Evolutionary conservation across 1,140 invertebrate genomes (phyloP).

Genomic region (Drosophila suzukii): DNA sequence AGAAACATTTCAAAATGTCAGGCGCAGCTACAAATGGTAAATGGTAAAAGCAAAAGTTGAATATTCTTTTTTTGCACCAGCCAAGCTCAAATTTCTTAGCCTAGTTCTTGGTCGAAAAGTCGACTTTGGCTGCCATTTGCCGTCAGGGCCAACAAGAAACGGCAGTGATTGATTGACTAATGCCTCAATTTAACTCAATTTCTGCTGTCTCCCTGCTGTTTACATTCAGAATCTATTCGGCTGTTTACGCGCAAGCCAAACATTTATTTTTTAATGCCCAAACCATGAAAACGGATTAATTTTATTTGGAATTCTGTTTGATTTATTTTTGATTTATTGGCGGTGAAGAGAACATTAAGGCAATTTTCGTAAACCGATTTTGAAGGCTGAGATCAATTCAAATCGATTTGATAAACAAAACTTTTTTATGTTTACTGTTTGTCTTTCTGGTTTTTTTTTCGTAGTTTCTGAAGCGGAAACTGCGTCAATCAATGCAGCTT

Average conservation of each 20-base stretch:
- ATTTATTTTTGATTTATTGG: conserved; percentile 66
- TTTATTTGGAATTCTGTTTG: conserved; percentile 62
- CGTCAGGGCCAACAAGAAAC: conserved; percentile 15
- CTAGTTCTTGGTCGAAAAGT: conserved; percentile 22
- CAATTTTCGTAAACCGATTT: conserved; percentile 23
- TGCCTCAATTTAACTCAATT: conserved; percentile 38
- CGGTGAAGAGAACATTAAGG: conserved; percentile 26
- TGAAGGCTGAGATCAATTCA: conserved; percentile 33
- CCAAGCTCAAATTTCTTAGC: conserved; percentile 42
- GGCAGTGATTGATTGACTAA: conserved; percentile 49
- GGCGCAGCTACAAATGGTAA: conserved; percentile 66
- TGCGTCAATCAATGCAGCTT: conserved; percentile 24
- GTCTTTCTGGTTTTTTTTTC: conserved; percentile 58
- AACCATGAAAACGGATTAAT: conserved; percentile 69
- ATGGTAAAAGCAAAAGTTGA: conserved; percentile 53
- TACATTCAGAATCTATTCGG: conserved; percentile 57
- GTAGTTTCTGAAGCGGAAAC: conserved; percentile 41
- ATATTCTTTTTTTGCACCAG: conserved; percentile 9
- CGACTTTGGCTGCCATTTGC: conserved; percentile 29
- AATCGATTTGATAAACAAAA: conserved; percentile 66
- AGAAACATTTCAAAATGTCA: conserved; percentile 80
- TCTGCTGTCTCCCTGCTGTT: conserved; percentile 35
- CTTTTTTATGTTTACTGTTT: conserved; percentile 39
- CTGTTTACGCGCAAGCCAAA: conserved; percentile 57
- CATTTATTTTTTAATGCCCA: conserved; percentile 64